A percentile compares a stretch with the other conserved stretches of the same genome.
phyloP scores from a whole-genome alignment of 2,113 vertebrate species.

The Solenodon paradoxus region DNA sequence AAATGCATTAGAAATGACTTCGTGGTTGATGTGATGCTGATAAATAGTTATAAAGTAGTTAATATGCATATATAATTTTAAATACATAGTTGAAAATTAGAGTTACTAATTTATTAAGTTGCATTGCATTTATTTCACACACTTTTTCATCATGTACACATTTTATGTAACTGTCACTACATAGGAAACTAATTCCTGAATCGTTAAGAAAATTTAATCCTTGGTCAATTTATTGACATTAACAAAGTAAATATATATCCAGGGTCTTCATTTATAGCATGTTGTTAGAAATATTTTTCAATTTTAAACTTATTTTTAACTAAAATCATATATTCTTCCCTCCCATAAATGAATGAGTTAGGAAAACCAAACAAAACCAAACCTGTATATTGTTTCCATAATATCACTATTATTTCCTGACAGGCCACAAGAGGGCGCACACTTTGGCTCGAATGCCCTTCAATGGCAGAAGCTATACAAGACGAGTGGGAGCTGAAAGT shows the following conservation, averaged over 20 bases:
- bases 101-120: slow-evolving; percentile 48
- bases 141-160: slow-evolving; percentile 6
- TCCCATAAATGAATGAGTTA: not conserved
- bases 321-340: not conserved
- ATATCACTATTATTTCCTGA: not conserved
- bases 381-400: not conserved
- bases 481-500: not conserved
- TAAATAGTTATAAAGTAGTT: slow-evolving; percentile 49
- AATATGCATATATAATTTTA: slow-evolving; percentile 36
- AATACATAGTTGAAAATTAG: slow-evolving; percentile 39
- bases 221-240: not conserved
- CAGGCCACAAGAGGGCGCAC: slow-evolving; percentile 60
- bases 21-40: slow-evolving; percentile 37
- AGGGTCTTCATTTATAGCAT: not conserved
- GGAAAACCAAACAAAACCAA: not conserved
- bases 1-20: slow-evolving; percentile 50
- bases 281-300: not conserved
- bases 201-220: slow-evolving; percentile 46
- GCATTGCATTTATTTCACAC: not conserved
- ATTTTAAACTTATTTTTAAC: not conserved
- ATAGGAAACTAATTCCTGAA: not conserved
- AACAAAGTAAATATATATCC: slow-evolving; percentile 38
- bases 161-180: not conserved
- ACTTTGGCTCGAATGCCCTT: not conserved
- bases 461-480: not conserved